Conservation (phyloP, 2,888 invertebrate species). For the Sclerodermus sp. region DNA sequence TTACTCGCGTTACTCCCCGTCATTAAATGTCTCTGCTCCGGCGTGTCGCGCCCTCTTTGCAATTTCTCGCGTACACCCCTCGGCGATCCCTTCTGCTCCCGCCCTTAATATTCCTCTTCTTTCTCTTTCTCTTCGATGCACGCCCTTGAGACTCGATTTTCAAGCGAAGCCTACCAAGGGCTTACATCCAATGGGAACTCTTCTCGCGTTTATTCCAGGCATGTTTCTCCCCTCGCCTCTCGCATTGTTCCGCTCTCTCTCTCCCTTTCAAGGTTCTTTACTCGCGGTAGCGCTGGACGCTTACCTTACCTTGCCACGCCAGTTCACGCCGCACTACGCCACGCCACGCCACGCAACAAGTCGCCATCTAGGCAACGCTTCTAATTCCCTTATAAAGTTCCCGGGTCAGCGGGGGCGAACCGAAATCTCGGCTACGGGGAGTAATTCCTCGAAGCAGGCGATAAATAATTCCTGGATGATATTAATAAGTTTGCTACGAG, state of each 20-base stretch:
- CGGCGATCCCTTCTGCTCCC: conserved; percentile 12
- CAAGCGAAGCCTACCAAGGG: conserved; percentile 12
- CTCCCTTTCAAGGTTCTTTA: too few relatives aligned
- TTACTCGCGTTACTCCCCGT: conserved; percentile 43
- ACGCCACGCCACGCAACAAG: too few relatives aligned
- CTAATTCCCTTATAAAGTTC: too few relatives aligned
- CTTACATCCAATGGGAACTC: conserved; percentile 38
- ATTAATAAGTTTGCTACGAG: too few relatives aligned
- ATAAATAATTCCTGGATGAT: too few relatives aligned
- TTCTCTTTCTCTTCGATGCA: conserved; percentile 22
- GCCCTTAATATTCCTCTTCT: conserved; percentile 28
- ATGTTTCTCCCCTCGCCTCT: conserved; percentile 14
- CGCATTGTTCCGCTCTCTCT: conserved; percentile 12
- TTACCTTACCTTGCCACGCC: too few relatives aligned
- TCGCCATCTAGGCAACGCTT: too few relatives aligned
- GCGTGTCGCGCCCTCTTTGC: conserved; percentile 13
- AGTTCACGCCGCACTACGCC: too few relatives aligned
- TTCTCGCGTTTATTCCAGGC: conserved; percentile 23
- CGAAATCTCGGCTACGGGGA: too few relatives aligned
- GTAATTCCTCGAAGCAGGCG: too few relatives aligned
- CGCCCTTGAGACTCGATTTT: conserved; percentile 43
- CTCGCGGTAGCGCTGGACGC: too few relatives aligned
- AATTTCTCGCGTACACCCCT: conserved; percentile 30
- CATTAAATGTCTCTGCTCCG: conserved; percentile 33
- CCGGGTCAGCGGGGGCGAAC: too few relatives aligned